Conservation (phyloP, 2,113 vertebrate species). For the Lamprotornis superbus region DNA sequence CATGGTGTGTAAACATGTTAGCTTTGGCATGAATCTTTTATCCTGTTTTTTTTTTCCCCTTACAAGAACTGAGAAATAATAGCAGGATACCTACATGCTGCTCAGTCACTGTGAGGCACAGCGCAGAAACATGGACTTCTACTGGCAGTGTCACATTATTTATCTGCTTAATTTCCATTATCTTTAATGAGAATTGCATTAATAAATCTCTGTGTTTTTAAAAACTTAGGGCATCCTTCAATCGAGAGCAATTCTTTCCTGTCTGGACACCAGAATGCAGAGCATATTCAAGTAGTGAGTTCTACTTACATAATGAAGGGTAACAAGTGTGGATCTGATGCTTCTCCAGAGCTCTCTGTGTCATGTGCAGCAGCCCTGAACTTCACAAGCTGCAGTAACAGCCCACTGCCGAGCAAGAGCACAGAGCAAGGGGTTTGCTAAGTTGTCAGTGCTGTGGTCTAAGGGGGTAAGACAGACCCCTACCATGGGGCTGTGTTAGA, state of each 20-base stretch:
- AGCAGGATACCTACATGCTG: background rate
- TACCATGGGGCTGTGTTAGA: background rate
- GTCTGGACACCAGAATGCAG: background rate
- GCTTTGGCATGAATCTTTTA: background rate
- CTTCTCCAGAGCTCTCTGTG: background rate
- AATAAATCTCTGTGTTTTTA: background rate
- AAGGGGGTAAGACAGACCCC: background rate
- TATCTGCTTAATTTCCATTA: background rate
- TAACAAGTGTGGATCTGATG: background rate
- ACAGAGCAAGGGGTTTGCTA: background rate
- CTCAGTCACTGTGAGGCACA: background rate
- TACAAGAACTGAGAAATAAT: background rate
- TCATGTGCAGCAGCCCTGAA: background rate
- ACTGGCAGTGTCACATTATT: background rate
- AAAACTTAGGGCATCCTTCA: background rate
- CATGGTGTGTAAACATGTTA: conserved; percentile 11
- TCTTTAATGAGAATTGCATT: background rate
- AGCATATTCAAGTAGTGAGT: background rate
- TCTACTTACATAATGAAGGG: background rate
- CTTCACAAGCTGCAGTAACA: background rate
- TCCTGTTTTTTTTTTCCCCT: background rate
- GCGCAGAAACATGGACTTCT: background rate
- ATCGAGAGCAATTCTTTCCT: background rate
- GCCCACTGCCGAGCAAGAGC: background rate
- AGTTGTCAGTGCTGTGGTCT: background rate